These are phyloP conservation scores for Lepisosteus osseus DNA, from an alignment of 2,113 vertebrate genomes.

Conservation along the genomic window DNA sequence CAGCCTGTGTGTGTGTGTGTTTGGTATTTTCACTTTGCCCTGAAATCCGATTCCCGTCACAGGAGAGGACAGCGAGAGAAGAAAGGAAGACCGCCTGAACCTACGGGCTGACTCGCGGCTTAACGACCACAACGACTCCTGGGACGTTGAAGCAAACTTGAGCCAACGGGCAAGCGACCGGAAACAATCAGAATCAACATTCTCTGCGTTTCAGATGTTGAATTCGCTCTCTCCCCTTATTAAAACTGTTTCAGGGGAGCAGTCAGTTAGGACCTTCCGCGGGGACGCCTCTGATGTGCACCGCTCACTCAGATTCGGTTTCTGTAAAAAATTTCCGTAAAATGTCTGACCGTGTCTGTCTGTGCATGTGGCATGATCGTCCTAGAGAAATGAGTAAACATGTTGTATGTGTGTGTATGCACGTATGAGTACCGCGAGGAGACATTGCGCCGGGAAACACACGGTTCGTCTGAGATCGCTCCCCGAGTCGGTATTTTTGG, in stretches of 20 bases:
- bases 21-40: constrained; percentile 69
- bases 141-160: no score
- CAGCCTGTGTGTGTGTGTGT: constrained; percentile 49
- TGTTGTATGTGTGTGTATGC: no score
- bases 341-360: constrained; percentile 68
- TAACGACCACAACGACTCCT: no score
- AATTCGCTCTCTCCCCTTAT: no score
- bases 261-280: constrained; percentile 25
- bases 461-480: constrained; percentile 13
- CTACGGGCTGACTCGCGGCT: constrained; percentile 20
- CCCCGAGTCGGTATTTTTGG: constrained; percentile 23
- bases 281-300: constrained; percentile 54
- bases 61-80: constrained; percentile 32
- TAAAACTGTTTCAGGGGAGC: no score
- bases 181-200: no score
- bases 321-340: constrained; percentile 36
- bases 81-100: constrained; percentile 44
- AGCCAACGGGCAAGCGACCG: no score
- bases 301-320: neutral
- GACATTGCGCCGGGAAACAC: no score
- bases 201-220: neutral
- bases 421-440: no score
- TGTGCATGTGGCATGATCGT: constrained; percentile 38
- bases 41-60: constrained; percentile 61
- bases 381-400: no score